These are phyloP conservation scores for Acropternis orthonyx DNA, from an alignment of 2,797 vertebrate genomes.

Conservation along the genomic window DNA sequence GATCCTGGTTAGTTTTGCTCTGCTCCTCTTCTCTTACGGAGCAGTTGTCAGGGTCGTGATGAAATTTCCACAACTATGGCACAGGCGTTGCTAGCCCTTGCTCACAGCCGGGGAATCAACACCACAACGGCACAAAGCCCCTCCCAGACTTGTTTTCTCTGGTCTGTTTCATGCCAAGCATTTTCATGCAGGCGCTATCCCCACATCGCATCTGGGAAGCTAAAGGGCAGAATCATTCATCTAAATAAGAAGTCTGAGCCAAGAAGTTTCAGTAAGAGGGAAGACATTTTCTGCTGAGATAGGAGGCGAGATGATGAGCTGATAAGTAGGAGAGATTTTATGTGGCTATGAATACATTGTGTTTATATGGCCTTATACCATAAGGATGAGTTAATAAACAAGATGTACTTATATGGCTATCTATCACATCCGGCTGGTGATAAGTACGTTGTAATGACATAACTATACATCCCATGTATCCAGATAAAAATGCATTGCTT, in stretches of 20 bases:
- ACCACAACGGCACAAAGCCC: neutral
- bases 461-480: neutral
- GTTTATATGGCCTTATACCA: neutral
- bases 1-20: neutral
- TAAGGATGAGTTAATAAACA: constrained; percentile 27
- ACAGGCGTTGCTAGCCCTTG: neutral
- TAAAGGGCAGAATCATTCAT: constrained; percentile 9
- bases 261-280: constrained; percentile 16
- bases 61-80: neutral
- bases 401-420: neutral
- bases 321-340: constrained; percentile 38
- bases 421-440: constrained; percentile 10
- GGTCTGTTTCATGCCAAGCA: neutral
- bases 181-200: neutral
- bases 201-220: neutral
- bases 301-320: constrained; percentile 18
- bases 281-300: constrained; percentile 37
- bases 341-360: neutral
- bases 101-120: neutral
- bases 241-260: neutral
- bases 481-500: neutral
- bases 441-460: neutral
- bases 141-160: neutral
- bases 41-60: neutral
- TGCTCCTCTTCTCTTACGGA: neutral